Percentiles rank a stretch among this genome's conserved stretches.
Conservation (phyloP, 30 jellyfish, hydroid and myxozoan species). For the Chironex yamaguchii region DNA sequence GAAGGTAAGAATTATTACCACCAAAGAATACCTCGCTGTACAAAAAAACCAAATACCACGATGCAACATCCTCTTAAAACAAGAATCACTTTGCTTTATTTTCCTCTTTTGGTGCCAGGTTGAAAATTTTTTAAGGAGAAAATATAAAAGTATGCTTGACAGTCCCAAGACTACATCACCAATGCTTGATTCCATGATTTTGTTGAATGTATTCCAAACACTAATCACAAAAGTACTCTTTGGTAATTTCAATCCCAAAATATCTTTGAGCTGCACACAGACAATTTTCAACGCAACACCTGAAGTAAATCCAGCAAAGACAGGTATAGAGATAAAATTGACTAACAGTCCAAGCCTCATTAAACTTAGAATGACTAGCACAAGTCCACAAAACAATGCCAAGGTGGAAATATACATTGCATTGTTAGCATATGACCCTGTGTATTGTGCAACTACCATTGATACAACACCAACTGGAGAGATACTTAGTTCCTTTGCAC, state of each 20-base stretch:
- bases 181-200: conserved; percentile 65
- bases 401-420: conserved; percentile 64
- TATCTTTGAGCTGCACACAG: conserved; percentile 73
- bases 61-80: no score
- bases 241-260: conserved; percentile 70
- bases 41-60: no score
- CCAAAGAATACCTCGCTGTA: no score
- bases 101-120: no score
- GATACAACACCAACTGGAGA: conserved; percentile 96
- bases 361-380: conserved; percentile 79
- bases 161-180: conserved; percentile 80
- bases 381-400: conserved; percentile 78
- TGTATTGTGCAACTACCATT: no score
- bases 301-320: conserved; percentile 85
- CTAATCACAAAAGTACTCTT: conserved; percentile 69
- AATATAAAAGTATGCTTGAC: no score
- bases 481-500: conserved; percentile 84
- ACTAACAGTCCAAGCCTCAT: conserved; percentile 88
- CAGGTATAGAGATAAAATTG: conserved; percentile 85
- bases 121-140: no score
- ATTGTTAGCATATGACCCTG: no score
- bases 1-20: no score
- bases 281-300: conserved; percentile 94
- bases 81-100: no score
- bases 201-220: conserved; percentile 30